Conservation (phyloP, 2,888 invertebrate species). For the Phengaris arion region DNA sequence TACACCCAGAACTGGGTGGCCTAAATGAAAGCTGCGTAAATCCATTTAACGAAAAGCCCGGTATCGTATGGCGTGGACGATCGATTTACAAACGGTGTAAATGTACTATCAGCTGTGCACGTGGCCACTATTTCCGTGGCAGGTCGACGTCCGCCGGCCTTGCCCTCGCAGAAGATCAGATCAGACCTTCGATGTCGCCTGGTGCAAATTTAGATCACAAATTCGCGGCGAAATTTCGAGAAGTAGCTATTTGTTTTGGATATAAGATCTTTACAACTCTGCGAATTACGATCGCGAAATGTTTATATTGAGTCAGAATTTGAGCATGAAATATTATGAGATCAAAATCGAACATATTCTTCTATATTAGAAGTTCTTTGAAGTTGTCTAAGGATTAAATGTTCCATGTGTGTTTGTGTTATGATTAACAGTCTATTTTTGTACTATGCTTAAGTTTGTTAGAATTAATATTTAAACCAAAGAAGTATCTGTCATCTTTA, state of each 20-base stretch:
- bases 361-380: too few species aligned
- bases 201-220: not conserved
- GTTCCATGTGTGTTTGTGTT: not conserved
- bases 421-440: not conserved
- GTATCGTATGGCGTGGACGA: conserved; percentile 31
- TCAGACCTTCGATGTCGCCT: not conserved
- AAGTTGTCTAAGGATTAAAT: not conserved
- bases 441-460: not conserved
- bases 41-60: conserved; percentile 16
- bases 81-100: conserved; percentile 34
- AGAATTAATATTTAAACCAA: not conserved
- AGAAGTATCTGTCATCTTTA: not conserved
- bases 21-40: conserved; percentile 17
- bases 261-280: too few species aligned
- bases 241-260: not conserved
- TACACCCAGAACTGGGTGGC: conserved; percentile 29
- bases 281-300: too few species aligned
- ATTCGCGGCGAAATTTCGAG: not conserved
- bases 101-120: conserved; percentile 35
- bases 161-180: conserved; percentile 33
- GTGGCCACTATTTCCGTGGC: conserved; percentile 37
- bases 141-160: conserved; percentile 40
- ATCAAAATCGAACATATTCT: too few species aligned
- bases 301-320: too few species aligned
- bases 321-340: too few species aligned